Percentiles rank a stretch among this genome's conserved stretches.
Evolutionary conservation across 2,113 vertebrate genomes (phyloP).

Genomic region (Nerophis ophidion): DNA sequence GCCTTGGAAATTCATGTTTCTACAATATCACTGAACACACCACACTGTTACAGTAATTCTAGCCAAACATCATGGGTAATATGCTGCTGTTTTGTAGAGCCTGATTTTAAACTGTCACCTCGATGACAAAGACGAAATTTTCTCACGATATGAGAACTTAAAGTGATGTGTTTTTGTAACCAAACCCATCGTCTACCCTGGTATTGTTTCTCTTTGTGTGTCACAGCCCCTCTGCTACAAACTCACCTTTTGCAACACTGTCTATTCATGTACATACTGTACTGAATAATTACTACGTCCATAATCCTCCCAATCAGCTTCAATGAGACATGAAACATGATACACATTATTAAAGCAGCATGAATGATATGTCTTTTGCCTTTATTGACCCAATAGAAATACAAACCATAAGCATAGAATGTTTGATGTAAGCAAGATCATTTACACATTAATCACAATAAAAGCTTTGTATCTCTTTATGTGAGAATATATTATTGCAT

Average conservation of each 20-base stretch:
- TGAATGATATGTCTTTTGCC: constrained; percentile 50
- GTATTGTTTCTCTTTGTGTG: constrained; percentile 16
- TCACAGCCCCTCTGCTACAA: constrained; percentile 28
- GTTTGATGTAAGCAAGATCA: constrained; percentile 1
- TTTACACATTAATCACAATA: constrained; percentile 5
- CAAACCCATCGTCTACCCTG: not conserved
- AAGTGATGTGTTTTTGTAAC: too few relatives aligned
- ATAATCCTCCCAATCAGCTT: constrained; percentile 59
- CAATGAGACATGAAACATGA: constrained; percentile 38
- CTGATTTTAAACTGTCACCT: too few relatives aligned
- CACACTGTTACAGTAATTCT: too few relatives aligned
- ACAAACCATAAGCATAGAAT: constrained; percentile 9
- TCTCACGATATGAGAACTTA: too few relatives aligned
- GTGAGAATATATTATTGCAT: constrained; percentile 16
- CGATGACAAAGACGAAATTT: too few relatives aligned
- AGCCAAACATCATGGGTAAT: too few relatives aligned
- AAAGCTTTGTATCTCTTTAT: constrained; percentile 11
- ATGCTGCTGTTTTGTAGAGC: too few relatives aligned
- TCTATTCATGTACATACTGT: constrained; percentile 47
- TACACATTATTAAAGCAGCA: constrained; percentile 60
- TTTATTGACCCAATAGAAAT: constrained; percentile 54
- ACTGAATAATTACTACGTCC: constrained; percentile 53
- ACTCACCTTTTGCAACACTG: constrained; percentile 32
- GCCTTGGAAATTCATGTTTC: too few relatives aligned
- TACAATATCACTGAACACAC: too few relatives aligned